Base-by-base conservation (phyloP, 2,797 vertebrate genomes). In the Protosalanx chinensis region DNA sequence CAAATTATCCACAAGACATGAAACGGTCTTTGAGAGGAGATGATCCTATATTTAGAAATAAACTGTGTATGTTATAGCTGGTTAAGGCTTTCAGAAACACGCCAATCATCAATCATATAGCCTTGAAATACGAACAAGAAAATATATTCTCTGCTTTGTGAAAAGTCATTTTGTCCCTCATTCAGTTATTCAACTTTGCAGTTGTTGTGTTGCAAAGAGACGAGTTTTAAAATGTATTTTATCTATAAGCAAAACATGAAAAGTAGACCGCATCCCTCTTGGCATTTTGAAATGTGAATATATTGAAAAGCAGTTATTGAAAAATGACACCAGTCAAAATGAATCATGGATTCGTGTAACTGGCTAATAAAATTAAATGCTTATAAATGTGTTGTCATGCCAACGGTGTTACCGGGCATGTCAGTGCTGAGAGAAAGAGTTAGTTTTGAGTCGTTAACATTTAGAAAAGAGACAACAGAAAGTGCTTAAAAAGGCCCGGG, bases 1-100 rank as follows among this genome's bases (percentile, higher is more conserved):
- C 72, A 75, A 82, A 81, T 79, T 77, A 76, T 80, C 79, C 80
- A 86, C 86, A 84, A 68, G 78, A 76, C 75, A 81, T 83, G 69
- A 51, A 80, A 83, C 68, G 23, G 53, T 72, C 58, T 74, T 49
- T 30, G 4, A n/a, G 53, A 30, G 10, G 27, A 68, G 67, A 32
- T 53, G 29, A 10, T 29, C 35, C 59, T 60, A 58, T 66, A 66
- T 66, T 66, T 60, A 37, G 51, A 46, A 46, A 66, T 10, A 56
- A 18, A 49, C 18, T 53, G 30, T 57, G 3, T 35, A 32, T 59
- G n/a, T 53, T 29, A n/a, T 57, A 63, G 61, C 61, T 63, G 29
- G 41, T 12, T 60, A 27, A 60, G 58, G 51, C 51, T 46, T 46
- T 46, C 51, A 56, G 15, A 56, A 56, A 56, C 15, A 56, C 18